Evolutionary conservation across 2,113 vertebrate species (phyloP).

Genomic region (Ranitomeya variabilis): DNA sequence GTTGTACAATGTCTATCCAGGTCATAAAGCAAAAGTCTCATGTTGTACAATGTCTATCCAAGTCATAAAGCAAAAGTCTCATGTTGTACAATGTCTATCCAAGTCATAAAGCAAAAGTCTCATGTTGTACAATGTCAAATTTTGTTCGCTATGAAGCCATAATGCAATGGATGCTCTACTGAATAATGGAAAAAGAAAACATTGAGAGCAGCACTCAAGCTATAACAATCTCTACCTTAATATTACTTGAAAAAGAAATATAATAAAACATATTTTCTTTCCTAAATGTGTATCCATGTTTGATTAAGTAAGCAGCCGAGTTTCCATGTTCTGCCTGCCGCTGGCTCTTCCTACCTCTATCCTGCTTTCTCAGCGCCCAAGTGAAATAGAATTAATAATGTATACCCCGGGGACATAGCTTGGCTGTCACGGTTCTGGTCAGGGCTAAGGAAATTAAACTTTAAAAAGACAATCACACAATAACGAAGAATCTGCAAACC

Average conservation of each 20-base stretch:
- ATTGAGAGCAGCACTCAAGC: background rate
- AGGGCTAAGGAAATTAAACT: slow-evolving; percentile 55
- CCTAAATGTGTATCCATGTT: slow-evolving; percentile 44
- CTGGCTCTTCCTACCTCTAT: slow-evolving; percentile 43
- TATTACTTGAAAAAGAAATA: slow-evolving; percentile 27
- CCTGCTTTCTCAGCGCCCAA: slow-evolving; percentile 37
- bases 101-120: background rate
- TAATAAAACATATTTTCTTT: slow-evolving; percentile 44
- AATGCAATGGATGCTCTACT: background rate
- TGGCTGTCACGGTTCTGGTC: slow-evolving; percentile 49
- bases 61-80: too few species aligned
- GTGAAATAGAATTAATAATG: slow-evolving; percentile 54
- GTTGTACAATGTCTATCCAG: too few species aligned
- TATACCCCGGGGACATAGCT: slow-evolving; percentile 45
- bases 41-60: too few species aligned
- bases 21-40: too few species aligned
- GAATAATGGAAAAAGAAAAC: background rate
- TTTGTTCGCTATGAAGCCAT: background rate
- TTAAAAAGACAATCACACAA: slow-evolving; percentile 53
- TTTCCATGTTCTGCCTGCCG: slow-evolving; percentile 33
- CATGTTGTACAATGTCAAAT: background rate
- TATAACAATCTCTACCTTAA: background rate
- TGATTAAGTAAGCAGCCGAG: slow-evolving; percentile 24
- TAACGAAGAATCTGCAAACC: slow-evolving; percentile 40
- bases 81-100: too few species aligned